Evolutionary conservation across 2,113 vertebrate genomes (phyloP).

Genomic region (Vanacampus margaritifer): DNA sequence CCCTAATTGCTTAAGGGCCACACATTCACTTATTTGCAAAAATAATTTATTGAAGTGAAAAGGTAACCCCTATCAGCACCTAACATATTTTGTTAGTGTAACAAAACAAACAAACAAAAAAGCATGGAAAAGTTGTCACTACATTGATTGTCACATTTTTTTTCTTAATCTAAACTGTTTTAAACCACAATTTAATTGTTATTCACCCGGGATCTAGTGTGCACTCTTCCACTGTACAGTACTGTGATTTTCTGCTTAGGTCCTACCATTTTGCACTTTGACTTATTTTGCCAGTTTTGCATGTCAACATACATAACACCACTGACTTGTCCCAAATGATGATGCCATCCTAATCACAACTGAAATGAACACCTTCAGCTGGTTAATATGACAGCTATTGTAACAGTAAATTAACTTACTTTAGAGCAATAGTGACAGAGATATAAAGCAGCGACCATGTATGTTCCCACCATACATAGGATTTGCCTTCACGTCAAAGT

Average conservation of each 20-base stretch:
- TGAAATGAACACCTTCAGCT: no score
- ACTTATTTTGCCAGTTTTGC: not conserved
- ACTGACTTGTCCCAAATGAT: not conserved
- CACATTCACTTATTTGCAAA: no score
- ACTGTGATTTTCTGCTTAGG: not conserved
- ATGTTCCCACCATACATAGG: conserved; percentile 11
- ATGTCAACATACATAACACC: not conserved
- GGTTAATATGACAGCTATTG: no score
- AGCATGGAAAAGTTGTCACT: not conserved
- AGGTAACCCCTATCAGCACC: no score
- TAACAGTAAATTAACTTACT: not conserved
- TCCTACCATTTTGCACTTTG: not conserved
- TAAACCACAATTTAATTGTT: no score
- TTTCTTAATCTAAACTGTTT: not conserved
- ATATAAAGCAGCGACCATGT: conserved; percentile 19
- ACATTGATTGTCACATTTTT: not conserved
- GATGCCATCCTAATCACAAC: no score
- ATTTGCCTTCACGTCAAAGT: conserved; percentile 6
- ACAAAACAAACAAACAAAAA: not conserved
- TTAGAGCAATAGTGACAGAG: conserved; percentile 4
- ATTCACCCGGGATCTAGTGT: not conserved
- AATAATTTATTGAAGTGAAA: no score
- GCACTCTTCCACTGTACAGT: not conserved
- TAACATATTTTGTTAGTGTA: not conserved
- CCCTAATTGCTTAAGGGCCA: no score